Evolutionary conservation across 2,888 invertebrate genomes (phyloP).

Genomic region (Masnerella sp.): DNA sequence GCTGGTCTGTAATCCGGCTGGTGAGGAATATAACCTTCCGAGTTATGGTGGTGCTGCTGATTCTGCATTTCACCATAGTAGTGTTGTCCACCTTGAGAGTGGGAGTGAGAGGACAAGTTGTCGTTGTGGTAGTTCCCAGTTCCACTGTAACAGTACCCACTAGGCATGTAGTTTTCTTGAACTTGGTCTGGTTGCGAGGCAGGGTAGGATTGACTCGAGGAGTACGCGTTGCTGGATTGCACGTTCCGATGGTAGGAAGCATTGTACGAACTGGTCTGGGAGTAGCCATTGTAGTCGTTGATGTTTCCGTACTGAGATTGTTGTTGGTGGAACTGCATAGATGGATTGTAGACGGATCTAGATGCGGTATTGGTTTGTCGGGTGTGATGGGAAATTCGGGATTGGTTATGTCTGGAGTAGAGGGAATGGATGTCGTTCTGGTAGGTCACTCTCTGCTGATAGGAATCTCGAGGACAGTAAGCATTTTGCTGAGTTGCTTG

Average conservation of each 20-base stretch:
- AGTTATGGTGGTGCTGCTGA: slow-evolving; percentile 76
- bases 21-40: slow-evolving; percentile 70
- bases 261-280: slow-evolving; percentile 79
- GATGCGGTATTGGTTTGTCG: slow-evolving; percentile 65
- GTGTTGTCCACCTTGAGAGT: slow-evolving; percentile 77
- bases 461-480: slow-evolving; percentile 72
- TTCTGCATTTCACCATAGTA: slow-evolving; percentile 78
- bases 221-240: slow-evolving; percentile 65
- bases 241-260: slow-evolving; percentile 73
- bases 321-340: slow-evolving; percentile 78
- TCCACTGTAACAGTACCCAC: slow-evolving; percentile 71
- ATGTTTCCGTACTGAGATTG: slow-evolving; percentile 77
- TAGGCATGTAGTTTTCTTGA: slow-evolving; percentile 71
- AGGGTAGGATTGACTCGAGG: slow-evolving; percentile 63
- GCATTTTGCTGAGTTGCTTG: slow-evolving; percentile 68
- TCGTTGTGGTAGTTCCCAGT: slow-evolving; percentile 69
- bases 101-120: slow-evolving; percentile 75
- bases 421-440: slow-evolving; percentile 71
- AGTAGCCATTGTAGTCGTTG: slow-evolving; percentile 79
- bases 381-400: slow-evolving; percentile 70
- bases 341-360: slow-evolving; percentile 76
- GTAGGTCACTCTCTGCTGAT: slow-evolving; percentile 72
- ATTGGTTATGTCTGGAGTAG: slow-evolving; percentile 70
- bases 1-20: slow-evolving; percentile 70
- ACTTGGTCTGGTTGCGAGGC: slow-evolving; percentile 64